Percentiles rank a stretch among this genome's conserved stretches.
Evolutionary conservation across 2,888 invertebrate genomes (phyloP).

Genomic region (Sphecodes monilicornis): DNA sequence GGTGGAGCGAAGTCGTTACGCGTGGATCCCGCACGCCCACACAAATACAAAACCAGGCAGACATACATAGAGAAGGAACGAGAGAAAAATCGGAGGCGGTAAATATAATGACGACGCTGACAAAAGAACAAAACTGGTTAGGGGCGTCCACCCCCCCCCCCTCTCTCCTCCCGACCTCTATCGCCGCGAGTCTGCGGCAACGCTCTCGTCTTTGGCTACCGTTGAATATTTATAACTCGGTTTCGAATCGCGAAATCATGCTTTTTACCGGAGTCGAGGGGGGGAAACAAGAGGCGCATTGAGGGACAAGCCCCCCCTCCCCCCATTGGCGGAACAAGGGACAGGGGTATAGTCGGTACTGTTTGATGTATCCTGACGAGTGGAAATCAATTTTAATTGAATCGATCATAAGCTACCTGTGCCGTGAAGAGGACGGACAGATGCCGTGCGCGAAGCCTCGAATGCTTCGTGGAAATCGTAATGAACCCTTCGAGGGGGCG

Average conservation of each 20-base stretch:
- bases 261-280: constrained; percentile 53
- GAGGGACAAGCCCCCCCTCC: background rate
- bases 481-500: constrained; percentile 26
- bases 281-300: constrained; percentile 35
- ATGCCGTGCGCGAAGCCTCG: background rate
- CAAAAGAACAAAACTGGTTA: constrained; percentile 69
- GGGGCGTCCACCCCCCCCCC: constrained; percentile 19
- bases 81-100: constrained; percentile 55
- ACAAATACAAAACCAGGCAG: background rate
- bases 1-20: background rate
- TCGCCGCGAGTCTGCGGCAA: constrained; percentile 19
- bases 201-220: constrained; percentile 39
- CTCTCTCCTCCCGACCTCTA: background rate
- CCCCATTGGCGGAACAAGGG: background rate
- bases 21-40: background rate
- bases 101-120: constrained; percentile 67
- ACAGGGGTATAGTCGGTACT: constrained; percentile 28
- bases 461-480: constrained; percentile 17
- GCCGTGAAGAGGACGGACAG: constrained; percentile 7
- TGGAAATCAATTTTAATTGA: constrained; percentile 69
- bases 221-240: constrained; percentile 70
- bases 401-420: constrained; percentile 56
- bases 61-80: constrained; percentile 45
- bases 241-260: constrained; percentile 67
- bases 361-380: constrained; percentile 64